Percentiles rank a stretch among this genome's conserved stretches.
phyloP scores from a whole-genome alignment of 2,113 vertebrate genomes.

The Ovis canadensis region DNA sequence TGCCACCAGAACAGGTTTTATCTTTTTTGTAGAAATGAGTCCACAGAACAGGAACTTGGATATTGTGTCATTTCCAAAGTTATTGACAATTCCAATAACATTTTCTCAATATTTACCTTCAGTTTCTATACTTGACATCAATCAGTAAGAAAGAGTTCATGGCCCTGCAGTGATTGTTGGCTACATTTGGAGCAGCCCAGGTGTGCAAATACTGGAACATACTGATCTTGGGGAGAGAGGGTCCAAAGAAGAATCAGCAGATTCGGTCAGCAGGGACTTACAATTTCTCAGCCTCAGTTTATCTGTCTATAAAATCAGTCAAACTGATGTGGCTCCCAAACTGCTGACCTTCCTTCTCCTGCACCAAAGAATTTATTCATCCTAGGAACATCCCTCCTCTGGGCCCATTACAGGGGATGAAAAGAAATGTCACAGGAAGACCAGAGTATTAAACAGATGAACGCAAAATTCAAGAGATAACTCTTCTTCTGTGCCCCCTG shows the following conservation, averaged over 20 bases:
- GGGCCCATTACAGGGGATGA: neutral
- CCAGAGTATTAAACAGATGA: neutral
- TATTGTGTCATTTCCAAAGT: neutral
- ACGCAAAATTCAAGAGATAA: neutral
- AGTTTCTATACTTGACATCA: neutral
- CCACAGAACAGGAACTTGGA: neutral
- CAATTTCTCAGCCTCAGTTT: neutral
- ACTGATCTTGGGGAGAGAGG: neutral
- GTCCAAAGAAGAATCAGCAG: neutral
- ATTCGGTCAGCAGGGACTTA: neutral
- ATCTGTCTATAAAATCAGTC: neutral
- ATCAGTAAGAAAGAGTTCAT: neutral
- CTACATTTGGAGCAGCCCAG: too few species aligned
- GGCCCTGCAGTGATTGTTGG: neutral
- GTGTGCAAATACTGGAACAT: neutral
- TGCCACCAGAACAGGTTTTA: accelerated
- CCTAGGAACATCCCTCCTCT: neutral
- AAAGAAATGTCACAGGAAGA: neutral
- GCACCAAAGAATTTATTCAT: neutral
- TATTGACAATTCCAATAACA: neutral
- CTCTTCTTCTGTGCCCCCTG: neutral
- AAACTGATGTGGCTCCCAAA: neutral
- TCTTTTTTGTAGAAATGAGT: neutral
- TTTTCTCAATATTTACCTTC: neutral
- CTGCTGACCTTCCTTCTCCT: neutral